Evolutionary conservation across 2,888 invertebrate genomes (phyloP).

Genomic region (Isoperla grammatica): DNA sequence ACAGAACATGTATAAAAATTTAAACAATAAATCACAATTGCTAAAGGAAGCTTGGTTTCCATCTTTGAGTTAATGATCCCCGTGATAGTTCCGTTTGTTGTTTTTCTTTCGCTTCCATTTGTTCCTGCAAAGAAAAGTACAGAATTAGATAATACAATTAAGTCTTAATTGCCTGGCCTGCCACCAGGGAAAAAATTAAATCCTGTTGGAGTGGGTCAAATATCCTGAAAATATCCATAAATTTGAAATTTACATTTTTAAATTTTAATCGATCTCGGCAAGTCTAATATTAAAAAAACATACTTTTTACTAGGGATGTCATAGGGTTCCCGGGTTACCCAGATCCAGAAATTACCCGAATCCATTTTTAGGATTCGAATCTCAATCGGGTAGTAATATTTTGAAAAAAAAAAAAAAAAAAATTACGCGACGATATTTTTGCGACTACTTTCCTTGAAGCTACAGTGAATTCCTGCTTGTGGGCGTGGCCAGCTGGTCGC

Average conservation of each 20-base stretch:
- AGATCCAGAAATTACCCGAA: neutral
- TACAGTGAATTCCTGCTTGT: too few species aligned
- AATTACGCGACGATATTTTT: too few species aligned
- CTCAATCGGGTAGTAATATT: too few species aligned
- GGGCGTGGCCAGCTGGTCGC: too few species aligned
- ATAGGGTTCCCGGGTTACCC: too few species aligned
- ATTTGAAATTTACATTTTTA: neutral
- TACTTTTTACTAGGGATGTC: too few species aligned
- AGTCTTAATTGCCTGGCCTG: neutral
- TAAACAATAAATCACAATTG: neutral
- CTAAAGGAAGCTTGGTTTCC: conserved; percentile 28
- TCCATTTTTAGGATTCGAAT: neutral
- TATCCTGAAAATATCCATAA: too few species aligned
- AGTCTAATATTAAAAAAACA: too few species aligned
- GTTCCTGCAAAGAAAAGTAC: conserved; percentile 35
- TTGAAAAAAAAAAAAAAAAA: too few species aligned
- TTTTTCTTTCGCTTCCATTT: conserved; percentile 40
- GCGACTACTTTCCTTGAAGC: too few species aligned
- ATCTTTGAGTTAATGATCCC: conserved; percentile 23
- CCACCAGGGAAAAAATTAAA: too few species aligned
- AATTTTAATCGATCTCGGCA: neutral
- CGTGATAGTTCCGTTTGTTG: conserved; percentile 34
- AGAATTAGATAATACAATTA: neutral
- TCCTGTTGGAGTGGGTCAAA: too few species aligned
- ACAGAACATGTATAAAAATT: neutral